Conservation (phyloP, 2,888 invertebrate genomes). For the Axea sp. region DNA sequence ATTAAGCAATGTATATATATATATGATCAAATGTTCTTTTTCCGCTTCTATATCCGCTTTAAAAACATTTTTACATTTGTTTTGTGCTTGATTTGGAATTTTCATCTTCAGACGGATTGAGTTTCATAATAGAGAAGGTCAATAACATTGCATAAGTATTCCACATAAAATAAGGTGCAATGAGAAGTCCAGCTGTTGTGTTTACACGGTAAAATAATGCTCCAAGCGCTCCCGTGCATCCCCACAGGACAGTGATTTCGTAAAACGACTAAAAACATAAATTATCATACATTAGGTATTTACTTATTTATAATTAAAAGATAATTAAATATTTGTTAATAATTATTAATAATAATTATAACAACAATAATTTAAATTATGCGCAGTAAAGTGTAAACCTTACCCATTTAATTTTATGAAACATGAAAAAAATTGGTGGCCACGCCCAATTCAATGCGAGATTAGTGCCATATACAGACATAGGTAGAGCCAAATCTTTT, state of each 20-base stretch:
- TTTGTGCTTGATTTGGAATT: conserved; percentile 70
- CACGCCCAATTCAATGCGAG: conserved; percentile 91
- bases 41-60: too few relatives aligned
- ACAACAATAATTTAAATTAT: too few relatives aligned
- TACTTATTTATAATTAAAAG: not conserved
- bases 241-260: conserved; percentile 83
- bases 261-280: conserved; percentile 82
- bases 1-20: not conserved
- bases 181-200: conserved; percentile 83
- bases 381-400: too few relatives aligned
- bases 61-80: conserved; percentile 65
- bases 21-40: too few relatives aligned
- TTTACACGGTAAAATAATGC: conserved; percentile 84
- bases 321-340: too few relatives aligned
- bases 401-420: conserved; percentile 86
- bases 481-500: conserved; percentile 83
- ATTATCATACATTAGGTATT: not conserved
- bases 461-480: conserved; percentile 87
- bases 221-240: conserved; percentile 82
- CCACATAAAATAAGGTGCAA: conserved; percentile 90
- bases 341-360: too few relatives aligned
- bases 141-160: conserved; percentile 84
- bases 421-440: conserved; percentile 91
- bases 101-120: conserved; percentile 78
- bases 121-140: conserved; percentile 84